phyloP scores from a whole-genome alignment of 2,797 vertebrate species.

The Tadarida brasiliensis region DNA sequence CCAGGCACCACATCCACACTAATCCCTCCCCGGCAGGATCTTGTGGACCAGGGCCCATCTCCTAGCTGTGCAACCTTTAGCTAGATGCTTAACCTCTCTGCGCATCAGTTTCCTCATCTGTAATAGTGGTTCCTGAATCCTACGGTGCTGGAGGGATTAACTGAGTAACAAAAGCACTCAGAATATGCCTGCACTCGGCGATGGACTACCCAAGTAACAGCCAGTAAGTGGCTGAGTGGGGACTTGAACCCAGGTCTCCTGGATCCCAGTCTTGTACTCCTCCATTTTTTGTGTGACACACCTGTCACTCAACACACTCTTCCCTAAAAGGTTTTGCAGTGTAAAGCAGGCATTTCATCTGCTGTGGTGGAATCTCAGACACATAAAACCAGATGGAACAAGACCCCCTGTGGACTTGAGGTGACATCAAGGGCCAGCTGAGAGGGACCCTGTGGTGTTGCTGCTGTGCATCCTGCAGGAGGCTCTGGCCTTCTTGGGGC shows the following conservation, averaged over 20 bases:
- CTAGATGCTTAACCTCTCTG: neutral
- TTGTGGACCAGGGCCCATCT: neutral
- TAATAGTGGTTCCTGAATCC: neutral
- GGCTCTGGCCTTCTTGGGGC: neutral
- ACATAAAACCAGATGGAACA: neutral
- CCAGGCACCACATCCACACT: neutral
- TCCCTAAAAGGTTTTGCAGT: neutral
- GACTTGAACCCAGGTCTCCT: neutral
- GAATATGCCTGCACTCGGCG: neutral
- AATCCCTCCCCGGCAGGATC: neutral
- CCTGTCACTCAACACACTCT: neutral
- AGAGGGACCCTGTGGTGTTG: neutral
- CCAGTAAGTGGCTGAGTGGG: neutral
- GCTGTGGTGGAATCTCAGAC: neutral
- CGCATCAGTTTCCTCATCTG: neutral
- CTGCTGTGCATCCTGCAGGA: neutral
- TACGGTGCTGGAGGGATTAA: neutral
- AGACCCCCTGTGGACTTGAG: neutral
- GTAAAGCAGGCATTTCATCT: rapidly evolving
- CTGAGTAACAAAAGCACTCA: neutral
- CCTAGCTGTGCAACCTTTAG: neutral
- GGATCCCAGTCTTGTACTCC: neutral
- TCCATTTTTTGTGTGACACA: neutral
- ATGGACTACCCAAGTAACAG: neutral
- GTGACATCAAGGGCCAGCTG: neutral